A percentile compares a stretch with the other conserved stretches of the same genome.
These are phyloP conservation scores for Ciconia boyciana DNA, from an alignment of 2,113 vertebrate species.

Conservation along the genomic window DNA sequence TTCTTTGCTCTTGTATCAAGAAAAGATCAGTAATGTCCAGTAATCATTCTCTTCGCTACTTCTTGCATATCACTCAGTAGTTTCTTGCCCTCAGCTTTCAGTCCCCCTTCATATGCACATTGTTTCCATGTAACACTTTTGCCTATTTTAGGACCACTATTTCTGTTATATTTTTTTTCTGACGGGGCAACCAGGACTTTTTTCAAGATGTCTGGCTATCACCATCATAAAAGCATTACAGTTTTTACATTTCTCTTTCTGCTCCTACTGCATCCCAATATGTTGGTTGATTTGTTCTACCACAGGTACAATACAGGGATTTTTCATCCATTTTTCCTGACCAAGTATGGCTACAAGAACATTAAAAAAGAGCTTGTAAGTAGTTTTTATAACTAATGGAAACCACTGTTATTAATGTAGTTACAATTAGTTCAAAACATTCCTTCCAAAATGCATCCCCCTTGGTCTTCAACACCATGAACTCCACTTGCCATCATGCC, in stretches of 20 bases:
- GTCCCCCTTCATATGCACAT: background rate
- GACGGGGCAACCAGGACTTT: background rate
- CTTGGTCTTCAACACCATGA: background rate
- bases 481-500: slow-evolving; percentile 29
- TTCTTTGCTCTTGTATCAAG: background rate
- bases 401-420: background rate
- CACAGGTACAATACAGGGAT: background rate
- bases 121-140: background rate
- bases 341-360: background rate
- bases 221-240: background rate
- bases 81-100: background rate
- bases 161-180: background rate
- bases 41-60: background rate
- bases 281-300: background rate
- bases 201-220: background rate
- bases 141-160: background rate
- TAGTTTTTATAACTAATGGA: background rate
- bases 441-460: background rate
- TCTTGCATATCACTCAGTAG: background rate
- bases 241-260: background rate
- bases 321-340: background rate
- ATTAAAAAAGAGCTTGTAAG: background rate
- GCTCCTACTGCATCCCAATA: background rate
- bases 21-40: background rate
- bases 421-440: slow-evolving; percentile 17